Conservation (phyloP, 2,113 vertebrate species). For the Typhlomys cinereus region DNA sequence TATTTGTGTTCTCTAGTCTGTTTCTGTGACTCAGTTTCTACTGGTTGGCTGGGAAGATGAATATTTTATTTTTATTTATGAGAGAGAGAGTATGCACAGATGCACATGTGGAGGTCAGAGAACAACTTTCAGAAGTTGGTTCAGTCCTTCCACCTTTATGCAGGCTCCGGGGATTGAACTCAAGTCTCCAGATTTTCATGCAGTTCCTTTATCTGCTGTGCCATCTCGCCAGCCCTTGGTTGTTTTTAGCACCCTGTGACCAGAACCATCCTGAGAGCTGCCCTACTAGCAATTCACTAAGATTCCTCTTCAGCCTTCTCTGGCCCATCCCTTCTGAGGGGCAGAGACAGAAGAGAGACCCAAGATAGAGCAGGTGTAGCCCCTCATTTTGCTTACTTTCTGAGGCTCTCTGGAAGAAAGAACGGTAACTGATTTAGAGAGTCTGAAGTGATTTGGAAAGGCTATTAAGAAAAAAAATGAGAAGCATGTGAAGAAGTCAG, state of each 20-base stretch:
- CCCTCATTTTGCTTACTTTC: background rate
- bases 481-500: background rate
- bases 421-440: background rate
- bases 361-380: background rate
- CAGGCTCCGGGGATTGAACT: no score
- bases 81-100: no score
- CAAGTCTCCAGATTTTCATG: no score
- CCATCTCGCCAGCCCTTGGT: background rate
- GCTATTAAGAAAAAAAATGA: constrained; percentile 39
- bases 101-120: no score
- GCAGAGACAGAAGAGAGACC: background rate
- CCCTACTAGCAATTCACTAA: background rate
- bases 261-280: background rate
- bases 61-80: no score
- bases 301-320: background rate
- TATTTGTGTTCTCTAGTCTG: constrained; percentile 71
- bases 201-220: no score
- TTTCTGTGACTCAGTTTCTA: background rate
- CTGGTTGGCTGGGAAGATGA: background rate
- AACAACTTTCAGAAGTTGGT: no score
- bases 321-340: background rate
- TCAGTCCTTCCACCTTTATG: no score
- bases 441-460: background rate
- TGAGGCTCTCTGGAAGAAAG: constrained; percentile 9
- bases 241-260: background rate